phyloP scores from a whole-genome alignment of 2,797 vertebrate genomes.

The Phalanger gymnotis region DNA sequence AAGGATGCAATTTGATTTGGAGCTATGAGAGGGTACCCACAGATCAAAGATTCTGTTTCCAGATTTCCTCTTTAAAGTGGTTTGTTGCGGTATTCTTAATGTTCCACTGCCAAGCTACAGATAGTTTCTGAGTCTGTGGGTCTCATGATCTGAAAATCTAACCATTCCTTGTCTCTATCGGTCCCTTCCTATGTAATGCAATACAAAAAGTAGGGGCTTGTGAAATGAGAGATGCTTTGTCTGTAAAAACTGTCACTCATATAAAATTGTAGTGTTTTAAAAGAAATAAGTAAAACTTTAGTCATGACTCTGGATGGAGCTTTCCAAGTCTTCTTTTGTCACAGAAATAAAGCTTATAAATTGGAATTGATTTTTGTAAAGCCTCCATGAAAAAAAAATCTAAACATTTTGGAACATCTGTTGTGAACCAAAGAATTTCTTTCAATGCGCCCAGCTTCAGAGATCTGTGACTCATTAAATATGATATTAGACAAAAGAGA shows the following conservation, averaged over 20 bases:
- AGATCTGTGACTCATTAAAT: slow-evolving; percentile 59
- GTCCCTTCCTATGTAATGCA: background rate
- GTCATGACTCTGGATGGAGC: slow-evolving; percentile 59
- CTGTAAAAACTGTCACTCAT: slow-evolving; percentile 56
- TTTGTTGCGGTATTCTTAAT: background rate
- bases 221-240: slow-evolving; percentile 19
- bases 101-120: background rate
- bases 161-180: background rate
- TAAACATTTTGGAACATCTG: slow-evolving; percentile 81
- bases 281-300: slow-evolving; percentile 77
- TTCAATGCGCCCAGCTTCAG: slow-evolving; percentile 65
- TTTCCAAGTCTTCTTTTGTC: slow-evolving; percentile 74
- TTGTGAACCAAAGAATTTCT: slow-evolving; percentile 69
- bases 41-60: slow-evolving; percentile 37
- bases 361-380: slow-evolving; percentile 83
- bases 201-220: slow-evolving; percentile 34
- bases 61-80: background rate
- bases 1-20: background rate
- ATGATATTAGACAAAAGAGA: slow-evolving; percentile 31
- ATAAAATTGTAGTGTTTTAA: slow-evolving; percentile 68
- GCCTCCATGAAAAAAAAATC: slow-evolving; percentile 79
- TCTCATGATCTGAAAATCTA: slow-evolving; percentile 43
- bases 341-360: slow-evolving; percentile 73
- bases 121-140: slow-evolving; percentile 27
- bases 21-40: background rate